phyloP scores from a whole-genome alignment of 2,113 vertebrate species.

The Cyprinodon variegatus region DNA sequence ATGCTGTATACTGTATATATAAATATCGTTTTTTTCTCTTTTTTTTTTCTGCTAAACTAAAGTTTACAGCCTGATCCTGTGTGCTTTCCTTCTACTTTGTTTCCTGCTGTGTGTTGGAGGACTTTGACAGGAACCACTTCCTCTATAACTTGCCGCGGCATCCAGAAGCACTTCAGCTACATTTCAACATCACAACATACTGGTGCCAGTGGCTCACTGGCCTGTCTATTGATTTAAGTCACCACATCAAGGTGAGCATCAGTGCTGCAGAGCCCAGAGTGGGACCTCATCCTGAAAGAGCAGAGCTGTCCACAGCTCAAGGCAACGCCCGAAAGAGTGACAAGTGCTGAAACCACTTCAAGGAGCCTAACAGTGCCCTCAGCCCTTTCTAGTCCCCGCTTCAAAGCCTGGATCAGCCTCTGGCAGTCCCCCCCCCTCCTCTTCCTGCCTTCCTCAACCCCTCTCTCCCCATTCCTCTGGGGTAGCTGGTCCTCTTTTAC shows the following conservation, averaged over 20 bases:
- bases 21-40: neutral
- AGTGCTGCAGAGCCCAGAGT: slow-evolving; percentile 64
- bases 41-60: slow-evolving; percentile 19
- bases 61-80: slow-evolving; percentile 36
- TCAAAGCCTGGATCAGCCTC: slow-evolving; percentile 76
- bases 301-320: slow-evolving; percentile 71
- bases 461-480: slow-evolving; percentile 63
- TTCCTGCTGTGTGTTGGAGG: slow-evolving; percentile 60
- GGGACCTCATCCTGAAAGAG: slow-evolving; percentile 75
- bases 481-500: slow-evolving; percentile 71
- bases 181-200: slow-evolving; percentile 72
- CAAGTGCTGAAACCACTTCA: slow-evolving; percentile 80
- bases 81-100: slow-evolving; percentile 56
- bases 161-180: slow-evolving; percentile 60
- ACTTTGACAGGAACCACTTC: slow-evolving; percentile 62
- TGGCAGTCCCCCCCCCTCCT: slow-evolving; percentile 63
- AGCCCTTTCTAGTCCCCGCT: slow-evolving; percentile 76
- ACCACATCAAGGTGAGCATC: slow-evolving; percentile 80
- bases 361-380: slow-evolving; percentile 74
- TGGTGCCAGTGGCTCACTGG: slow-evolving; percentile 73
- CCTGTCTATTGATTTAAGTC: slow-evolving; percentile 79
- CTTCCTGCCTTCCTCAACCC: slow-evolving; percentile 33
- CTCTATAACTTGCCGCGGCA: slow-evolving; percentile 30
- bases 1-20: too few species aligned
- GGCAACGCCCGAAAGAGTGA: slow-evolving; percentile 79